Percentiles rank a stretch among this genome's conserved stretches.
Evolutionary conservation across 2,888 invertebrate species (phyloP).

Genomic region (Xestia rhomboidea): DNA sequence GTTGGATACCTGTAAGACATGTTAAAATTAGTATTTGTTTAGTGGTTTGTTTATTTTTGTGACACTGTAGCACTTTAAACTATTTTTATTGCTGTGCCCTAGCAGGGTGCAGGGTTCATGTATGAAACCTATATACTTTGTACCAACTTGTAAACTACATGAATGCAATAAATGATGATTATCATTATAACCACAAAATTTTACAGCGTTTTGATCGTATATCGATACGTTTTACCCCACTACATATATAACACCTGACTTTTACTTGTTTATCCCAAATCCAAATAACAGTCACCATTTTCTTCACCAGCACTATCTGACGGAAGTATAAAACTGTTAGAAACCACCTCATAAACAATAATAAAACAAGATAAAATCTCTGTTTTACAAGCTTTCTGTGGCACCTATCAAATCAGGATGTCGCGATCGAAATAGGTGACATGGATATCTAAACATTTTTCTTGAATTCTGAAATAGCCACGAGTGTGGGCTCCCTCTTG

Average conservation of each 20-base stretch:
- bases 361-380: slow-evolving; percentile 67
- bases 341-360: slow-evolving; percentile 71
- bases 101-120: too few relatives aligned
- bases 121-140: too few relatives aligned
- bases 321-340: slow-evolving; percentile 75
- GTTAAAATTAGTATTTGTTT: too few relatives aligned
- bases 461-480: slow-evolving; percentile 34
- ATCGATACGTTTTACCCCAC: slow-evolving; percentile 21
- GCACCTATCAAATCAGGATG: slow-evolving; percentile 60
- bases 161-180: too few relatives aligned
- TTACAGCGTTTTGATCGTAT: slow-evolving; percentile 32
- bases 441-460: slow-evolving; percentile 57
- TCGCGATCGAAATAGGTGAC: slow-evolving; percentile 59
- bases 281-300: slow-evolving; percentile 60
- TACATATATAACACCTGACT: slow-evolving; percentile 59
- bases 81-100: too few relatives aligned
- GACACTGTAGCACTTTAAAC: too few relatives aligned
- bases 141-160: too few relatives aligned
- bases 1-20: too few relatives aligned
- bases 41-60: too few relatives aligned
- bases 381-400: slow-evolving; percentile 62
- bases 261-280: slow-evolving; percentile 47
- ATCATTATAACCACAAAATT: slow-evolving; percentile 22
- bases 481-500: slow-evolving; percentile 46
- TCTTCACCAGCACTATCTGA: slow-evolving; percentile 55